A percentile compares a stretch with the other conserved stretches of the same genome.
Conservation (phyloP, 2,888 invertebrate species). For the Drosophila monieri region DNA sequence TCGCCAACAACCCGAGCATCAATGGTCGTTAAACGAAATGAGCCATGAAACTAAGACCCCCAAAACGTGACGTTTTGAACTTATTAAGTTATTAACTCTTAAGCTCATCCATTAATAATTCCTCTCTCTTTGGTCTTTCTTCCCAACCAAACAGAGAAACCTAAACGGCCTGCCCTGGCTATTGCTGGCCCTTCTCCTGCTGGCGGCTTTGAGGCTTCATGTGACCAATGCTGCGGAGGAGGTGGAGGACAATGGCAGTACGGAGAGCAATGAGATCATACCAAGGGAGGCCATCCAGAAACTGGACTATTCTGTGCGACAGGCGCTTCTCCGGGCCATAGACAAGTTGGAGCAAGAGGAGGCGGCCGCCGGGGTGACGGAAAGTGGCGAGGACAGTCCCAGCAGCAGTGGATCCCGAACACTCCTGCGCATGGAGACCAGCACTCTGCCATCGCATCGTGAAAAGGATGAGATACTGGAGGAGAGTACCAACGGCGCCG, state of each 20-base stretch:
- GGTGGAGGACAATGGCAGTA: constrained; percentile 70
- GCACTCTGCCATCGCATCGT: constrained; percentile 41
- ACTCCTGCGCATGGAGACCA: constrained; percentile 32
- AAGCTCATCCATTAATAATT: constrained; percentile 24
- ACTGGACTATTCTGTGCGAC: constrained; percentile 89
- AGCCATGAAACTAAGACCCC: constrained; percentile 53
- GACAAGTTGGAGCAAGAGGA: constrained; percentile 89
- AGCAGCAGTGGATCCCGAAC: constrained; percentile 36
- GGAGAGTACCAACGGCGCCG: constrained; percentile 84
- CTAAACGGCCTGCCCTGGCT: constrained; percentile 67
- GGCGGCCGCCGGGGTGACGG: constrained; percentile 59
- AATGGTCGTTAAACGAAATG: constrained; percentile 55
- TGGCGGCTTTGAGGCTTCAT: constrained; percentile 65
- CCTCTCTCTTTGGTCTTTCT: neutral
- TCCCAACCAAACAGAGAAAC: constrained; percentile 52
- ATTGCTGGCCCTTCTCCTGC: constrained; percentile 61
- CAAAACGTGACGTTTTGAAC: constrained; percentile 13
- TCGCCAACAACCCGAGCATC: constrained; percentile 32
- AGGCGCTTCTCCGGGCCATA: constrained; percentile 90
- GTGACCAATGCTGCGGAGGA: constrained; percentile 38
- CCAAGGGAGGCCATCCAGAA: constrained; percentile 85
- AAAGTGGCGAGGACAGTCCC: constrained; percentile 50
- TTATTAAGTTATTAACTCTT: constrained; percentile 48
- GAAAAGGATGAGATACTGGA: constrained; percentile 84
- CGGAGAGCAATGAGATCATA: constrained; percentile 84